phyloP scores from a whole-genome alignment of 2,888 invertebrate species.

The Gymnocheta viridis region DNA sequence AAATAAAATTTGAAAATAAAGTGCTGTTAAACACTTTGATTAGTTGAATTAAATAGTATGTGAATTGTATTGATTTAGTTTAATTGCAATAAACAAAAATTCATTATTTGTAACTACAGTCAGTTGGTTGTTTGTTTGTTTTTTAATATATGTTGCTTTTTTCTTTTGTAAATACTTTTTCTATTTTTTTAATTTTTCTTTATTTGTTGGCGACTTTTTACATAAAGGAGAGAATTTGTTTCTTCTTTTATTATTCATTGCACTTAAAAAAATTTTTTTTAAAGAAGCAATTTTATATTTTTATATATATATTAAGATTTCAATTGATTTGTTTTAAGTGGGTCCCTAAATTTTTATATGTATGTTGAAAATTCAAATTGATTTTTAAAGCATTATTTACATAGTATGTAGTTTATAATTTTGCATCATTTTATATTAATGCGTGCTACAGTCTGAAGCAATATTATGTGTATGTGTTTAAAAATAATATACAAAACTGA shows the following conservation, averaged over 20 bases:
- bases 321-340: slow-evolving; percentile 59
- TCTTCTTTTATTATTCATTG: slow-evolving; percentile 26
- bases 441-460: slow-evolving; percentile 61
- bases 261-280: slow-evolving; percentile 9
- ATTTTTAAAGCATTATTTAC: slow-evolving; percentile 58
- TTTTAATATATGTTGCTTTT: slow-evolving; percentile 2
- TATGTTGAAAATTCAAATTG: slow-evolving; percentile 52
- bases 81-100: slow-evolving; percentile 20
- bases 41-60: slow-evolving; percentile 22
- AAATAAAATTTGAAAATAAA: slow-evolving; percentile 25
- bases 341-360: slow-evolving; percentile 65
- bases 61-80: slow-evolving; percentile 14
- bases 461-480: not conserved
- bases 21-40: slow-evolving; percentile 13
- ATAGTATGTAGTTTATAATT: slow-evolving; percentile 3
- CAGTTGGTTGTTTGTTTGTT: slow-evolving; percentile 25
- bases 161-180: slow-evolving; percentile 49
- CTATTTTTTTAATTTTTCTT: slow-evolving; percentile 4
- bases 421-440: slow-evolving; percentile 25
- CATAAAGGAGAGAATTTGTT: not conserved
- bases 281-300: slow-evolving; percentile 28
- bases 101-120: slow-evolving; percentile 51
- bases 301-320: slow-evolving; percentile 34
- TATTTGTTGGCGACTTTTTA: slow-evolving; percentile 13
- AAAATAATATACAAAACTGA: not conserved